Percentiles rank a stretch among this genome's conserved stretches.
phyloP scores from a whole-genome alignment of 2,113 vertebrate genomes.

The Brienomyrus longianalis region DNA sequence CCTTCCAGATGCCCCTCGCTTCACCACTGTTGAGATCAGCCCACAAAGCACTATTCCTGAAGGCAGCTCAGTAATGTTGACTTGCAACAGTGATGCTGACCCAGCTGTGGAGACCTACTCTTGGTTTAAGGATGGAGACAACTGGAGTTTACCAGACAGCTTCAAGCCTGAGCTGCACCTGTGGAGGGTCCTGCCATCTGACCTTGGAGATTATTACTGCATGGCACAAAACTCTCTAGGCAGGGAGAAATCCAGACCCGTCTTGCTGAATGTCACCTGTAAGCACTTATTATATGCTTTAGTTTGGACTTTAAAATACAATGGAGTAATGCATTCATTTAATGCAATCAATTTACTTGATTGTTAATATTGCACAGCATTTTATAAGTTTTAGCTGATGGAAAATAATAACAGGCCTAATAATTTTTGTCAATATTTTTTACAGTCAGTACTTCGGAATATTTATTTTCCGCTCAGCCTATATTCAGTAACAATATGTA shows the following conservation, averaged over 20 bases:
- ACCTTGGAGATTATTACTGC: conserved; percentile 61
- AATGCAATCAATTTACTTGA: neutral
- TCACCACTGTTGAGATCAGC: conserved; percentile 47
- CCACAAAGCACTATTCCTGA: conserved; percentile 44
- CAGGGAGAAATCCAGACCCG: conserved; percentile 51
- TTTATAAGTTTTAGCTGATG: neutral
- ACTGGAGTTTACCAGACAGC: conserved; percentile 61
- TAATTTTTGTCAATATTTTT: neutral
- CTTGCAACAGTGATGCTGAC: conserved; percentile 58
- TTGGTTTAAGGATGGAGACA: conserved; percentile 65
- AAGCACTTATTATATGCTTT: conserved; percentile 16
- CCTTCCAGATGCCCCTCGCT: conserved; percentile 52
- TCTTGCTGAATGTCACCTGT: conserved; percentile 63
- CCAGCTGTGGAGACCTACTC: conserved; percentile 63
- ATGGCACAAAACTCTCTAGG: conserved; percentile 63
- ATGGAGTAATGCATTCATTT: neutral
- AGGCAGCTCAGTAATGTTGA: conserved; percentile 53
- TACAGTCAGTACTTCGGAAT: neutral
- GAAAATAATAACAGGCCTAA: too few species aligned
- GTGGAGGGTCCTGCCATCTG: conserved; percentile 47
- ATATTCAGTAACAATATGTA: neutral
- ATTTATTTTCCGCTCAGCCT: neutral
- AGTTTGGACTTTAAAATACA: neutral
- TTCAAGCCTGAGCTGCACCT: conserved; percentile 58
- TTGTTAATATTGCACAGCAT: too few species aligned